These are phyloP conservation scores for Drosophila orena DNA, from an alignment of 1,140 invertebrate genomes.

Conservation along the genomic window DNA sequence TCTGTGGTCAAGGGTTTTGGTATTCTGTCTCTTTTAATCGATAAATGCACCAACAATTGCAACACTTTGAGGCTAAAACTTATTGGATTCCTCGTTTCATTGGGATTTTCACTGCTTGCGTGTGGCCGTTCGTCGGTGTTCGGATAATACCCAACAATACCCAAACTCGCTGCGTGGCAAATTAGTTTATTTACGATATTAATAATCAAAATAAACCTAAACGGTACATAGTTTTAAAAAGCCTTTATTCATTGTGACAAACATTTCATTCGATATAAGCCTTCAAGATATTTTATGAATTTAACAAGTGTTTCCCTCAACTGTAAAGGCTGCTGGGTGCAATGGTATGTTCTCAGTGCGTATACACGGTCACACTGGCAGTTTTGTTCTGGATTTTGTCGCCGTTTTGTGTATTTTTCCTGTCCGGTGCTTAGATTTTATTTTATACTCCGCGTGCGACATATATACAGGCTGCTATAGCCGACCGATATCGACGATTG, in stretches of 20 bases:
- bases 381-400: slow-evolving; percentile 35
- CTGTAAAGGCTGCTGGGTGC: not conserved
- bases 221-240: not conserved
- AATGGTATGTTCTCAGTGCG: not conserved
- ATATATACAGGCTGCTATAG: slow-evolving; percentile 2
- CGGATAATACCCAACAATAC: slow-evolving; percentile 16
- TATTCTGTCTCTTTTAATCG: slow-evolving; percentile 15
- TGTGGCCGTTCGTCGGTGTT: slow-evolving; percentile 27
- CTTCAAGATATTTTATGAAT: not conserved
- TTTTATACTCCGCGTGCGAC: slow-evolving; percentile 24
- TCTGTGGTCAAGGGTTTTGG: slow-evolving; percentile 6
- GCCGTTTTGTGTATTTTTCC: slow-evolving; percentile 14
- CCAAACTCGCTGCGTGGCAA: slow-evolving; percentile 24
- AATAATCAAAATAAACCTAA: not conserved
- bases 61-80: slow-evolving; percentile 39
- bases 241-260: not conserved
- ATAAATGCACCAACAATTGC: slow-evolving; percentile 48
- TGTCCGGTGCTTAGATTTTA: slow-evolving; percentile 32
- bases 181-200: not conserved
- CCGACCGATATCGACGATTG: slow-evolving; percentile 21
- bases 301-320: not conserved
- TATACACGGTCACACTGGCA: slow-evolving; percentile 13
- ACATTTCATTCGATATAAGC: not conserved
- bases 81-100: slow-evolving; percentile 47
- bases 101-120: slow-evolving; percentile 52